phyloP scores from a whole-genome alignment of 2,797 vertebrate genomes.

The Jordanella pulchra region DNA sequence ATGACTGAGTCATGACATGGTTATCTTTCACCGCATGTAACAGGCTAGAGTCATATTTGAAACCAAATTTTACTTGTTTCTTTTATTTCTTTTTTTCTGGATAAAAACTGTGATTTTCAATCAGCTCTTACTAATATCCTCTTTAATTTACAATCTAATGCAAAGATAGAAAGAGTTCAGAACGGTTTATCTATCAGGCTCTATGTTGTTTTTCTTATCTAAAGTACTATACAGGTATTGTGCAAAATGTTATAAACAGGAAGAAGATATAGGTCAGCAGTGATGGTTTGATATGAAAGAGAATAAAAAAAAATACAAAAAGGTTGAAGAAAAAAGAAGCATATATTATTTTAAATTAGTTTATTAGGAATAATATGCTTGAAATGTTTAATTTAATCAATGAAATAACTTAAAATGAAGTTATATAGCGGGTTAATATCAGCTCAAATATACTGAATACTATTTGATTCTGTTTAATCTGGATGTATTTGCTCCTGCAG shows the following conservation, averaged over 20 bases:
- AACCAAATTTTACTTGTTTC: neutral
- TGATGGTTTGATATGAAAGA: neutral
- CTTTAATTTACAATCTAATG: conserved; percentile 11
- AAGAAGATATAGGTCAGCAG: conserved; percentile 6
- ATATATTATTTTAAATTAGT: neutral
- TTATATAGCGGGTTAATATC: no score
- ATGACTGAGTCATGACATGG: neutral
- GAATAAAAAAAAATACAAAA: neutral
- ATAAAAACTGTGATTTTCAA: neutral
- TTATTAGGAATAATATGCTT: neutral
- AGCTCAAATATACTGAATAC: neutral
- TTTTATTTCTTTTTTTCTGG: neutral
- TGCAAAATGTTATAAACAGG: conserved; percentile 5
- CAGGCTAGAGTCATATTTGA: neutral
- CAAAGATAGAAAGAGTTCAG: conserved; percentile 8
- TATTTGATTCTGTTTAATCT: conserved; percentile 13
- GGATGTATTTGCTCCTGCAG: conserved; percentile 69
- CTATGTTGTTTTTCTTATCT: neutral
- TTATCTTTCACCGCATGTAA: neutral
- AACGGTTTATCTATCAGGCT: neutral
- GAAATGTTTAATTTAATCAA: neutral
- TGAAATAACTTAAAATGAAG: neutral
- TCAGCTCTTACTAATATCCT: neutral
- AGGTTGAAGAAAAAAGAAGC: neutral
- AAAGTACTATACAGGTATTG: neutral